Conservation (phyloP, 2,113 vertebrate species). For the Cochlearius cochlearius region DNA sequence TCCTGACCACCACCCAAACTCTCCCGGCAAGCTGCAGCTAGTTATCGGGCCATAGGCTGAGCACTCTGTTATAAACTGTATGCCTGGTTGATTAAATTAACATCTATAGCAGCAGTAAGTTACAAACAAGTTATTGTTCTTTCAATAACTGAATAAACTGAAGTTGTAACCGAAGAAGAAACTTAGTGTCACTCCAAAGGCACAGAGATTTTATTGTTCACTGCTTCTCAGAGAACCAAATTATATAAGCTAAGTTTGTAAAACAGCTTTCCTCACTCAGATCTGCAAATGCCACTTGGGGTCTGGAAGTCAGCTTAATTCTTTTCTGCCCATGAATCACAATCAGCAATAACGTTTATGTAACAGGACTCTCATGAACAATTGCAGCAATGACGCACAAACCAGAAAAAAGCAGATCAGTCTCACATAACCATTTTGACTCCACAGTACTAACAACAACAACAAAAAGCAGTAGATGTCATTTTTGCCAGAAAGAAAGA, state of each 20-base stretch:
- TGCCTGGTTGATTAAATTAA: neutral
- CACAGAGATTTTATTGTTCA: neutral
- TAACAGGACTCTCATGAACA: constrained; percentile 6
- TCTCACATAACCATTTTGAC: neutral
- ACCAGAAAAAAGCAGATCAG: neutral
- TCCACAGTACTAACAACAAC: neutral
- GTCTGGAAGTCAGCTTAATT: constrained; percentile 11
- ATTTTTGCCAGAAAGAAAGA: neutral
- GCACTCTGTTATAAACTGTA: neutral
- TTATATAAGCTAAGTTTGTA: neutral
- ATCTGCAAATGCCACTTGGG: neutral
- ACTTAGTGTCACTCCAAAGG: neutral
- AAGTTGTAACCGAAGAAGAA: neutral
- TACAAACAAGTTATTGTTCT: neutral
- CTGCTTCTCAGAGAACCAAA: neutral
- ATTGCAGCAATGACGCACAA: neutral
- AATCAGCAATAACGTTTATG: neutral
- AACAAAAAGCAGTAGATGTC: neutral
- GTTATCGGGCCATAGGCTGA: neutral
- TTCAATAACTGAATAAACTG: neutral
- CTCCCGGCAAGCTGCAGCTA: neutral
- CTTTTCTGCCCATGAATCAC: constrained; percentile 22
- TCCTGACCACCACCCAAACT: neutral
- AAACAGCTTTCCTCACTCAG: constrained; percentile 3
- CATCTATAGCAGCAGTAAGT: neutral